Conservation (phyloP, 2,113 vertebrate species). For the Bufo gargarizans region DNA sequence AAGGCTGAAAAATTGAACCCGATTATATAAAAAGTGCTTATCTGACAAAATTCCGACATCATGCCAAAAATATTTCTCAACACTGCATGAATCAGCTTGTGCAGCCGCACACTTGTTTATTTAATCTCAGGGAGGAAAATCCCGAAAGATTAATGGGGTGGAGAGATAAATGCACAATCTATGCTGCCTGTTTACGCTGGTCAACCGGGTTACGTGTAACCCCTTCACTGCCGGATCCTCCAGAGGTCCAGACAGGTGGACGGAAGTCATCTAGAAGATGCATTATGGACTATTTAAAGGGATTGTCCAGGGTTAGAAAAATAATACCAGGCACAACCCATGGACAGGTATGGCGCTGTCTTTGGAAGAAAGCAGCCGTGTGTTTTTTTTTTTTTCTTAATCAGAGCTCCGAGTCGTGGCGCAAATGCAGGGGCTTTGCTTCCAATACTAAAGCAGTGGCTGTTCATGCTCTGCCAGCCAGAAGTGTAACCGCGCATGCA, state of each 20-base stretch:
- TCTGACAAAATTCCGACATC: conserved; percentile 53
- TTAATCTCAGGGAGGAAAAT: conserved; percentile 57
- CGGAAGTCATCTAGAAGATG: not conserved
- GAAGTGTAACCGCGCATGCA: no score
- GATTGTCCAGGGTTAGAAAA: not conserved
- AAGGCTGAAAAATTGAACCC: conserved; percentile 29
- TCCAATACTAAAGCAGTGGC: no score
- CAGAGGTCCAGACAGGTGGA: not conserved
- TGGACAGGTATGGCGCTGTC: no score
- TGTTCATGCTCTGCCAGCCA: no score
- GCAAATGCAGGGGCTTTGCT: no score
- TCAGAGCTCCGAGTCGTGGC: no score
- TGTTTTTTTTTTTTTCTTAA: no score
- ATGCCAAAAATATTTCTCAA: conserved; percentile 54
- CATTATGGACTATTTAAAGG: not conserved
- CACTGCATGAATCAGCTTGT: conserved; percentile 57
- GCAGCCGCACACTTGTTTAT: conserved; percentile 48
- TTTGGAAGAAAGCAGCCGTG: no score
- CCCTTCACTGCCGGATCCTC: not conserved
- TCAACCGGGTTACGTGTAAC: conserved; percentile 12
- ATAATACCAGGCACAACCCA: no score
- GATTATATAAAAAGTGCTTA: conserved; percentile 53
- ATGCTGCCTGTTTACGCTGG: conserved; percentile 37
- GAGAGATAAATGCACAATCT: conserved; percentile 50
- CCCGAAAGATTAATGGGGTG: conserved; percentile 53